phyloP scores from a whole-genome alignment of 1,140 invertebrate genomes.

The Gonioctena quinquepunctata region DNA sequence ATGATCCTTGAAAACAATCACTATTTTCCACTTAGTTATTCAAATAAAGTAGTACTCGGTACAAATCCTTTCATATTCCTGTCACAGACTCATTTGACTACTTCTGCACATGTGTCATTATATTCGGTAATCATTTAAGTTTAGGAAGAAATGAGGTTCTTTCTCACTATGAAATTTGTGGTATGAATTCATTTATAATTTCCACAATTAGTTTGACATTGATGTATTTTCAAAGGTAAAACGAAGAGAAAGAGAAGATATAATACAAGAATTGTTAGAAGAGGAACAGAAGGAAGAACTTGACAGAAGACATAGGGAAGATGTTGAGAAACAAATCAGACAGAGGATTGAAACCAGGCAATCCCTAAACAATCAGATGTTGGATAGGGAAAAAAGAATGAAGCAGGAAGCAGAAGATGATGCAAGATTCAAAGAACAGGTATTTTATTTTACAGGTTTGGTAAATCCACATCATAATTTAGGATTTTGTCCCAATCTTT shows the following conservation, averaged over 20 bases:
- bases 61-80: too few relatives aligned
- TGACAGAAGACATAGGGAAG: conserved; percentile 35
- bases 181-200: neutral
- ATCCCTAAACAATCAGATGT: conserved; percentile 40
- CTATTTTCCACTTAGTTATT: too few relatives aligned
- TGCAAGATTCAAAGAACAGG: conserved; percentile 45
- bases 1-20: too few relatives aligned
- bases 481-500: too few relatives aligned
- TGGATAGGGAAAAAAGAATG: conserved; percentile 41
- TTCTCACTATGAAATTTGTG: too few relatives aligned
- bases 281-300: conserved; percentile 46
- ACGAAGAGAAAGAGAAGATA: conserved; percentile 48
- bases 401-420: conserved; percentile 41
- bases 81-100: too few relatives aligned
- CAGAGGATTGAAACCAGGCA: conserved; percentile 37
- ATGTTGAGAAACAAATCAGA: conserved; percentile 45
- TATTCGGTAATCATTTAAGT: too few relatives aligned
- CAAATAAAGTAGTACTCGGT: too few relatives aligned
- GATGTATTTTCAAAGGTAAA: conserved; percentile 38
- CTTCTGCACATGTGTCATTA: too few relatives aligned
- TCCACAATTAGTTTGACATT: neutral
- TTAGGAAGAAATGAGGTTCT: too few relatives aligned
- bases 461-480: too few relatives aligned
- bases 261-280: conserved; percentile 45
- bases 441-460: too few relatives aligned